Base-by-base conservation (phyloP, 2,113 vertebrate species). In the Ophthalmolycus amberensis region DNA sequence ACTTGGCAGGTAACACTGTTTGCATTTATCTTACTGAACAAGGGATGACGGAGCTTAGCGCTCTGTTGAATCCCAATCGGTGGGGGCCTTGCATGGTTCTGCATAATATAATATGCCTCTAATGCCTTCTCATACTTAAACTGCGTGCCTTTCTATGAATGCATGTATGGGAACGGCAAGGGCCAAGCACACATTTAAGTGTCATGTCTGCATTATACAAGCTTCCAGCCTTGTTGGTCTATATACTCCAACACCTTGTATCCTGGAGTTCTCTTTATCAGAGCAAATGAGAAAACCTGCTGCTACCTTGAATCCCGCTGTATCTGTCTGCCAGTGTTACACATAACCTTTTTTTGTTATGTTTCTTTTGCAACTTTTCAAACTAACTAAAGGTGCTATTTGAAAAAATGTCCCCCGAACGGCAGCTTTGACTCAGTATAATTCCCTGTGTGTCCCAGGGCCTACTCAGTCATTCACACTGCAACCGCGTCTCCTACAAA, bases 21-120 rank as follows among this genome's bases (percentile, higher is more conserved):
- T 86, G 85, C 85, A 85, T 92, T 87, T 83, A 91, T 90, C 84
- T 86, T 67, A 75, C 70, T 80, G 84, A 90, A 83, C 84, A 86
- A 79, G 74, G 69, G 71, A 85, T 79, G 85, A 65, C 64, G 64
- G 58, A 77, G 88, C 77, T 88, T 71, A 84, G 82, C 48, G 40
- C 34, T 80, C 50, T 62, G 54, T 77, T 80, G 60, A 60, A 42
- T 75, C 72, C 83, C 82, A 56, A 20, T 40, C 67, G 76, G 29
- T 29, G 52, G 27, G 63, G 42, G 68, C 15, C 52, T 65, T 62
- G 69, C 77, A 60, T 66, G 64, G 65, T 37, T 73, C 25, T 87
- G 78, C 76, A 92, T 91, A 77, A 90, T 70, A 34, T n/a, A 79
- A 86, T 87, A 85, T 76, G 58, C 52, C 7, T 46, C 67, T 75